phyloP scores from a whole-genome alignment of 2,888 invertebrate species.

The Lysandra bellargus region DNA sequence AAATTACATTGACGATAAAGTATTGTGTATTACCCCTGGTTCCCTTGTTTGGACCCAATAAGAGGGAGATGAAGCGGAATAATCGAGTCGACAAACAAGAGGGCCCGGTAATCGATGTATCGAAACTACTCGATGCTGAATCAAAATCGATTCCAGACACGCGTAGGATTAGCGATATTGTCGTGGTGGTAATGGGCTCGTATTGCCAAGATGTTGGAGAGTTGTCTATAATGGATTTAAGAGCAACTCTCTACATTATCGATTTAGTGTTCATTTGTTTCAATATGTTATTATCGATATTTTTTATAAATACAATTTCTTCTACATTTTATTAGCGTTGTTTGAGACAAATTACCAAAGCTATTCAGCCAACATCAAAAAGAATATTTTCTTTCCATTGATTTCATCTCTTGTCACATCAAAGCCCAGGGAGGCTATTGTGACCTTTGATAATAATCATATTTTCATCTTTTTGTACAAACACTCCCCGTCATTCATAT shows the following conservation, averaged over 20 bases:
- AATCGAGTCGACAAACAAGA: slow-evolving; percentile 78
- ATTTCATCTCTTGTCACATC: slow-evolving; percentile 75
- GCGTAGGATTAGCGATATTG: slow-evolving; percentile 26
- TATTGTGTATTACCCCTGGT: slow-evolving; percentile 33
- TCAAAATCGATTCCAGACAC: slow-evolving; percentile 41
- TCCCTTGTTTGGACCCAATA: slow-evolving; percentile 60
- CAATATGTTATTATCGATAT: not conserved
- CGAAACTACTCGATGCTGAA: slow-evolving; percentile 46
- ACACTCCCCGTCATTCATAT: slow-evolving; percentile 42
- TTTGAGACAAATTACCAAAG: slow-evolving; percentile 28
- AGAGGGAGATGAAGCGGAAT: slow-evolving; percentile 74
- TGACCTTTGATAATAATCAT: slow-evolving; percentile 56
- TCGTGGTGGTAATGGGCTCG: slow-evolving; percentile 8
- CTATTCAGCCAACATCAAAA: slow-evolving; percentile 56
- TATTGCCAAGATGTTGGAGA: not conserved
- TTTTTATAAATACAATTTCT: not conserved
- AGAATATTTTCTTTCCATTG: slow-evolving; percentile 64
- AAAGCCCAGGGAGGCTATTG: slow-evolving; percentile 65
- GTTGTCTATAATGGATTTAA: not conserved
- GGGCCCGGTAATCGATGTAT: slow-evolving; percentile 62
- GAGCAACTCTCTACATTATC: not conserved
- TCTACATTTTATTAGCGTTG: not conserved
- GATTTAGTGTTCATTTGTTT: not conserved
- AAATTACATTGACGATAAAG: slow-evolving; percentile 35
- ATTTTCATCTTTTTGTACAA: slow-evolving; percentile 61